These are phyloP conservation scores for Archips crataeganus DNA, from an alignment of 2,888 invertebrate genomes.

Conservation along the genomic window DNA sequence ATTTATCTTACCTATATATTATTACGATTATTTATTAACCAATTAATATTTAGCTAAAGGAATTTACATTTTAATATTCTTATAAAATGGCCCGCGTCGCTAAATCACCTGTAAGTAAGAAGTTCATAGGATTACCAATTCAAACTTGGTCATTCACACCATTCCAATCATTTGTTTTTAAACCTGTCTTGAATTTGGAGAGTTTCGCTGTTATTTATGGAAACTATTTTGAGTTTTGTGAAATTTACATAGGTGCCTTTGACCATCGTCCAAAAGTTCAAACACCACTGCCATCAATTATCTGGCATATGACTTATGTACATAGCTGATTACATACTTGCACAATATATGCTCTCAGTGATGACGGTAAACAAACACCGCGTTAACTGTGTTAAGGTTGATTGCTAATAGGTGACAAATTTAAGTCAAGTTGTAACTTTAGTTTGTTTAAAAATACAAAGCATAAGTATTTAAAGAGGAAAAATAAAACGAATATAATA, in stretches of 20 bases:
- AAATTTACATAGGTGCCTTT: not conserved
- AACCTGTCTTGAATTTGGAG: slow-evolving; percentile 8
- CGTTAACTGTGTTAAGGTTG: slow-evolving; percentile 19
- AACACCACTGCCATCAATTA: slow-evolving; percentile 1
- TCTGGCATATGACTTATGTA: not conserved
- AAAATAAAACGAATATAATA: slow-evolving; percentile 26
- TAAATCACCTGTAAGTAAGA: not conserved
- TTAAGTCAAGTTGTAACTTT: not conserved
- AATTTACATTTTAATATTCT: slow-evolving; percentile 12
- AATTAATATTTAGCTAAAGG: not conserved
- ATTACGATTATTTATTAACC: not conserved
- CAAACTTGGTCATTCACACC: slow-evolving; percentile 11
- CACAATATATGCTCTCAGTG: slow-evolving; percentile 2
- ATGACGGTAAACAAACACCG: slow-evolving; percentile 22
- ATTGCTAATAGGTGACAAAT: not conserved
- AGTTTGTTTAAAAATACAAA: not conserved
- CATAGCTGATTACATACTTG: not conserved
- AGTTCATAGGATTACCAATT: not conserved
- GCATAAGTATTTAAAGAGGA: not conserved
- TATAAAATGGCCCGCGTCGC: not conserved
- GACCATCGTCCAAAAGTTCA: not conserved
- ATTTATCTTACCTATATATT: not conserved
- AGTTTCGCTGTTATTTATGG: not conserved
- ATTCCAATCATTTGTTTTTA: not conserved
- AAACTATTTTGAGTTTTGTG: not conserved